Conservation (phyloP, 2,113 vertebrate species). For the Irena cyanogastra region DNA sequence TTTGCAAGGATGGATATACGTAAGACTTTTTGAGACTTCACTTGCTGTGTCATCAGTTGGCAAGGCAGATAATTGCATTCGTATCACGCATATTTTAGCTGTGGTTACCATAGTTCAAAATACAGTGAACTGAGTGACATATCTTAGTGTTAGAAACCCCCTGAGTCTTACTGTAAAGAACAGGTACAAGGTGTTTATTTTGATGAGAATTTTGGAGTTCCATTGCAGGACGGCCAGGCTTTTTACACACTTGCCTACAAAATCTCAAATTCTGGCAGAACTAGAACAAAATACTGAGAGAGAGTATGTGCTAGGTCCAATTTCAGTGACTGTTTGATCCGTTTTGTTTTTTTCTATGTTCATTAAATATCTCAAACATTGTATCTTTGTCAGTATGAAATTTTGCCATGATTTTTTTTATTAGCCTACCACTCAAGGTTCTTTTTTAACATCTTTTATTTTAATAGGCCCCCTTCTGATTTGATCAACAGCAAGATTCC, state of each 20-base stretch:
- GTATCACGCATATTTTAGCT: conserved; percentile 75
- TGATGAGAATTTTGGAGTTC: background rate
- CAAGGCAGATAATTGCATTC: conserved; percentile 75
- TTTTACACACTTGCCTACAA: background rate
- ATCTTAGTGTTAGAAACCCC: background rate
- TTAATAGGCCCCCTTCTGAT: background rate
- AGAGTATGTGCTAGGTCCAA: background rate
- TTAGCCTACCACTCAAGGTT: background rate
- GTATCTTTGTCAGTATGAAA: background rate
- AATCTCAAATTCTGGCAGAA: background rate
- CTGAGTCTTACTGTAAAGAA: background rate
- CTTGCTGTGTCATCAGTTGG: conserved; percentile 73
- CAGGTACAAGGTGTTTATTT: background rate
- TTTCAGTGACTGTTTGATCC: background rate
- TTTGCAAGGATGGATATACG: background rate
- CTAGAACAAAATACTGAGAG: background rate
- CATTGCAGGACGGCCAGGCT: background rate
- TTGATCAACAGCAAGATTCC: background rate
- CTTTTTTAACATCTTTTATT: background rate
- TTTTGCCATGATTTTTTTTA: background rate
- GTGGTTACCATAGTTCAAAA: conserved; percentile 80
- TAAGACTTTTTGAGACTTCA: conserved; percentile 50
- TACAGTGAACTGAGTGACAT: conserved; percentile 79
- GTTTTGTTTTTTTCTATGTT: background rate
- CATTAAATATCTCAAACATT: background rate